Conservation (phyloP, 92 coral and sea anemone species). For the Bergia sp. region DNA sequence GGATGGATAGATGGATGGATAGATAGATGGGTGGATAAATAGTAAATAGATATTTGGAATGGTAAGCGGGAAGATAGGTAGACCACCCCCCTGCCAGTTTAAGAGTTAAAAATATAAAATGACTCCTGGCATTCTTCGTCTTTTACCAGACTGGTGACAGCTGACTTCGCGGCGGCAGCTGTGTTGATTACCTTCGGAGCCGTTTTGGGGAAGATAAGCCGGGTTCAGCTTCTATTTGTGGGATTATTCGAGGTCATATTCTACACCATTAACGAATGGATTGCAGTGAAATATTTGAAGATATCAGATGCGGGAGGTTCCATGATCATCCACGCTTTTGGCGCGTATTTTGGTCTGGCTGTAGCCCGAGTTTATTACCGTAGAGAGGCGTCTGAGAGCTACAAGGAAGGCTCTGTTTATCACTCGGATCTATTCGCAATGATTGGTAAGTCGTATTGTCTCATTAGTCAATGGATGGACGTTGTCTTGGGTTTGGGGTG, state of each 20-base stretch:
- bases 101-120: too few relatives aligned
- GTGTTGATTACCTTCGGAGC: constrained; percentile 76
- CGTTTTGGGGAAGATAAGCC: constrained; percentile 80
- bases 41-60: too few relatives aligned
- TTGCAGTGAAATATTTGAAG: constrained; percentile 61
- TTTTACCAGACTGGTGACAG: constrained; percentile 54
- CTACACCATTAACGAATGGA: constrained; percentile 67
- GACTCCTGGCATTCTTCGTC: background rate
- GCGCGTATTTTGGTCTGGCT: constrained; percentile 76
- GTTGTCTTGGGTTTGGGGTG: background rate
- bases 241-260: constrained; percentile 68
- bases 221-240: constrained; percentile 71
- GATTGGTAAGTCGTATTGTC: constrained; percentile 57
- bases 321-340: constrained; percentile 74
- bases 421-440: constrained; percentile 76
- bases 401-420: constrained; percentile 69
- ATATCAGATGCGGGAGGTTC: constrained; percentile 86
- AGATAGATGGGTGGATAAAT: too few relatives aligned
- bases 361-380: constrained; percentile 58
- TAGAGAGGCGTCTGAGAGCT: constrained; percentile 49
- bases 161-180: constrained; percentile 75
- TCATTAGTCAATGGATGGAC: background rate
- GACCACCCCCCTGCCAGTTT: too few relatives aligned
- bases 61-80: too few relatives aligned
- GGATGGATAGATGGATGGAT: too few relatives aligned